Conservation (phyloP, 2,797 vertebrate species). For the Tenualosa ilisha region DNA sequence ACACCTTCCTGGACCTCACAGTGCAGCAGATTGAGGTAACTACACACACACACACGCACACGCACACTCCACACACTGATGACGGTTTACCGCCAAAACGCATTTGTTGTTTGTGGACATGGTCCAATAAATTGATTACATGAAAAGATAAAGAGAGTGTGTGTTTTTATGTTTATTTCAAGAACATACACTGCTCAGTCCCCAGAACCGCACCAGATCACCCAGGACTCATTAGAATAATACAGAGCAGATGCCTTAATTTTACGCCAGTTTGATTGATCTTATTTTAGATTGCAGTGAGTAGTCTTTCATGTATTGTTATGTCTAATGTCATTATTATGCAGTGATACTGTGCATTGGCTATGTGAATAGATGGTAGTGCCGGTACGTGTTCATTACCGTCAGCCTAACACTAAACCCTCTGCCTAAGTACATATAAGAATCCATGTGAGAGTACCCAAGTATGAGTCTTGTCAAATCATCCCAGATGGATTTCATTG, state of each 20-base stretch:
- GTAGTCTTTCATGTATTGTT: too few relatives aligned
- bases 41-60: not conserved
- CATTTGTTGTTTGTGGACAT: too few relatives aligned
- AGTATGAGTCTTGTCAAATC: not conserved
- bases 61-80: too few relatives aligned
- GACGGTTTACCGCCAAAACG: too few relatives aligned
- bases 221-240: not conserved
- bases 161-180: too few relatives aligned
- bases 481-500: not conserved
- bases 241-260: not conserved
- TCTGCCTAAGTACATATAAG: not conserved
- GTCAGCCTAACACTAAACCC: not conserved
- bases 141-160: too few relatives aligned
- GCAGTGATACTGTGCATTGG: not conserved
- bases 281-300: not conserved
- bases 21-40: constrained; percentile 97
- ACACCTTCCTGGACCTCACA: constrained; percentile 97
- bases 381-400: not conserved
- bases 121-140: too few relatives aligned
- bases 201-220: not conserved
- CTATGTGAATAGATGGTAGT: not conserved
- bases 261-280: not conserved
- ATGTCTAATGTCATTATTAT: too few relatives aligned
- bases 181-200: too few relatives aligned
- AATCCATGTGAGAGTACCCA: not conserved